These are phyloP conservation scores for Gnathonemus longibarbis DNA, from an alignment of 2,113 vertebrate genomes.

Conservation along the genomic window DNA sequence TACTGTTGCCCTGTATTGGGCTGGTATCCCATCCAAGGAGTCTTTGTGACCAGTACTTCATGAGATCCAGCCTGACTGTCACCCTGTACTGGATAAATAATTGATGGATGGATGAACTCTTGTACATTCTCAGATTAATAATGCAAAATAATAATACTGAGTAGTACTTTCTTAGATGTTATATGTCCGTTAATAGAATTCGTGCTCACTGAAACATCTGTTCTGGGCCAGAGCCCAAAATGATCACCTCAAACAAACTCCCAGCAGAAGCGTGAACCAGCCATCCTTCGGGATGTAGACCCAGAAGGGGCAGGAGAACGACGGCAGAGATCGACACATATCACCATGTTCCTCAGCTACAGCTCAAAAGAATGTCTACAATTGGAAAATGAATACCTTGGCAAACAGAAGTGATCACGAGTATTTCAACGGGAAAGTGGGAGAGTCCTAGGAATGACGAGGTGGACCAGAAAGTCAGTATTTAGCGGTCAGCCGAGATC, in stretches of 20 bases:
- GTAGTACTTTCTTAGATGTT: not conserved
- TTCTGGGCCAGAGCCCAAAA: not conserved
- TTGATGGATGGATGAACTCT: not conserved
- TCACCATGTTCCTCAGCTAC: not conserved
- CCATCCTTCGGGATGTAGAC: not conserved
- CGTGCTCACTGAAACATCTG: not conserved
- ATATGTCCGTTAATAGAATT: not conserved
- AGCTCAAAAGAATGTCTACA: not conserved
- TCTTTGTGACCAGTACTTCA: not conserved
- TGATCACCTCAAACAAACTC: not conserved
- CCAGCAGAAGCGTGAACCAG: not conserved
- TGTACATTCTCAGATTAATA: not conserved
- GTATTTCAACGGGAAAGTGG: conserved; percentile 27
- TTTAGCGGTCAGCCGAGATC: conserved; percentile 36
- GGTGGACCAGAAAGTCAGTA: conserved; percentile 34
- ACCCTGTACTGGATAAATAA: not conserved
- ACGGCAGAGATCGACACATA: not conserved
- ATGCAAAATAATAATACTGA: not conserved
- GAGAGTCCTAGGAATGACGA: conserved; percentile 23
- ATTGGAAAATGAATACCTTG: conserved; percentile 38
- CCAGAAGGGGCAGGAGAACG: not conserved
- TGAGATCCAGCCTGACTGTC: not conserved
- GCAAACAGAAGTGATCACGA: conserved; percentile 18
- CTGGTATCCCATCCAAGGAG: not conserved
- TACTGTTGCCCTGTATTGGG: not conserved